phyloP scores from a whole-genome alignment of 2,113 vertebrate species.

The Gymnobelideus leadbeateri region DNA sequence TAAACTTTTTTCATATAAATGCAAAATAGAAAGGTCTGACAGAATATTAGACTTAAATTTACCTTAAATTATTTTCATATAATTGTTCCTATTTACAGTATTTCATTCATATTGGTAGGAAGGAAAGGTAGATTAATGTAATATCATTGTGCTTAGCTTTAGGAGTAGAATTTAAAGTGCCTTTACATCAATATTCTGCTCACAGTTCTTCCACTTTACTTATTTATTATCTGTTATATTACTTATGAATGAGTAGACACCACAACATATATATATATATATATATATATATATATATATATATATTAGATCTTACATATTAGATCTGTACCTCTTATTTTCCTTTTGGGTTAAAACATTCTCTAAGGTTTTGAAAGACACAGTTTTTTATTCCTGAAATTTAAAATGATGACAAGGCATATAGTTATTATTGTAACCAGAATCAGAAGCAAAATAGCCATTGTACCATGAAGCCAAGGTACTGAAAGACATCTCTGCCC shows the following conservation, averaged over 20 bases:
- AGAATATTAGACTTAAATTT: not conserved
- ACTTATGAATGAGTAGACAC: not conserved
- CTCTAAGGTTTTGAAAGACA: not conserved
- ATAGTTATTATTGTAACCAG: not conserved
- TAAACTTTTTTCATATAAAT: not conserved
- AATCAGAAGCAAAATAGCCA: not conserved
- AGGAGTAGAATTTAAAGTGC: not conserved
- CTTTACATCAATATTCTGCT: not conserved
- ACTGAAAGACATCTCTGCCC: conserved; percentile 19
- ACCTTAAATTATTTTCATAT: not conserved
- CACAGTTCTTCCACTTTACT: not conserved
- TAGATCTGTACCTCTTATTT: not conserved
- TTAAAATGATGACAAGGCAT: not conserved
- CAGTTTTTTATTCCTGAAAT: not conserved
- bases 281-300: too few relatives aligned
- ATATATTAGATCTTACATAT: not conserved
- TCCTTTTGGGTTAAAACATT: not conserved
- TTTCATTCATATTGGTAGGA: not conserved
- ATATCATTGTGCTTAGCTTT: not conserved
- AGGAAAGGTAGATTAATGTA: not conserved
- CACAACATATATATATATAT: not conserved
- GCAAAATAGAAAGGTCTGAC: not conserved
- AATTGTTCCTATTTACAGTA: not conserved
- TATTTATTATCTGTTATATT: not conserved
- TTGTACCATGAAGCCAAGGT: conserved; percentile 16